Conservation (phyloP, 2,888 invertebrate species). For the Drosophila barbarae region DNA sequence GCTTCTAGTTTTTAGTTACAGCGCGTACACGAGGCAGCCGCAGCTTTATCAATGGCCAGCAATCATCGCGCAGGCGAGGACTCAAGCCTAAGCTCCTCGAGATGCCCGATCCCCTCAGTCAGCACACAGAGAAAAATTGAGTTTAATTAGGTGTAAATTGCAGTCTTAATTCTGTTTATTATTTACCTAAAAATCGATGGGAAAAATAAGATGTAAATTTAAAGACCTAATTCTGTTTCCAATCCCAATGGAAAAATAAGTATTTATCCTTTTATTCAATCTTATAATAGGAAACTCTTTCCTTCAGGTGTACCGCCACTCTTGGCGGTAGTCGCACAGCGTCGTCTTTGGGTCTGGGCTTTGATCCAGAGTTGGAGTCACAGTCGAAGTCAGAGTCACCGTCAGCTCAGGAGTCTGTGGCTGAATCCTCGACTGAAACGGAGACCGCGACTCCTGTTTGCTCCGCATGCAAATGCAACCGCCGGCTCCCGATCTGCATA, state of each 20-base stretch:
- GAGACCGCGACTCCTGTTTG: constrained; percentile 58
- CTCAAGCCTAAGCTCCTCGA: constrained; percentile 29
- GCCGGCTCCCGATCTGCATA: constrained; percentile 64
- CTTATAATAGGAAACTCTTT: no score
- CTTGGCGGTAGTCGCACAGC: constrained; percentile 49
- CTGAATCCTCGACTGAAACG: constrained; percentile 30
- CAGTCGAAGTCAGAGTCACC: constrained; percentile 2
- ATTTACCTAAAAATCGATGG: neutral
- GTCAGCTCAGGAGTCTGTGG: constrained; percentile 12
- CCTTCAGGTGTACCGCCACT: constrained; percentile 21
- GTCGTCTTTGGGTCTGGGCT: constrained; percentile 69
- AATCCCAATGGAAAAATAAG: no score
- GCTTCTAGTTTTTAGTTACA: constrained; percentile 80
- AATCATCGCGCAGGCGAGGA: constrained; percentile 58
- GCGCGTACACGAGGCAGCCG: constrained; percentile 76
- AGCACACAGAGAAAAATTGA: neutral
- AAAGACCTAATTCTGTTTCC: no score
- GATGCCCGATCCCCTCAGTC: constrained; percentile 7
- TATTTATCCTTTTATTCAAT: no score
- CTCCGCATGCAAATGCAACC: constrained; percentile 64
- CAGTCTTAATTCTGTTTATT: no score
- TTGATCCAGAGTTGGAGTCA: constrained; percentile 29
- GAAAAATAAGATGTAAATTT: neutral
- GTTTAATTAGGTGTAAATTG: neutral
- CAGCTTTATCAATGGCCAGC: constrained; percentile 72